A percentile compares a stretch with the other conserved stretches of the same genome.
These are phyloP conservation scores for Danionella dracula DNA, from an alignment of 2,797 vertebrate genomes.

Conservation along the genomic window DNA sequence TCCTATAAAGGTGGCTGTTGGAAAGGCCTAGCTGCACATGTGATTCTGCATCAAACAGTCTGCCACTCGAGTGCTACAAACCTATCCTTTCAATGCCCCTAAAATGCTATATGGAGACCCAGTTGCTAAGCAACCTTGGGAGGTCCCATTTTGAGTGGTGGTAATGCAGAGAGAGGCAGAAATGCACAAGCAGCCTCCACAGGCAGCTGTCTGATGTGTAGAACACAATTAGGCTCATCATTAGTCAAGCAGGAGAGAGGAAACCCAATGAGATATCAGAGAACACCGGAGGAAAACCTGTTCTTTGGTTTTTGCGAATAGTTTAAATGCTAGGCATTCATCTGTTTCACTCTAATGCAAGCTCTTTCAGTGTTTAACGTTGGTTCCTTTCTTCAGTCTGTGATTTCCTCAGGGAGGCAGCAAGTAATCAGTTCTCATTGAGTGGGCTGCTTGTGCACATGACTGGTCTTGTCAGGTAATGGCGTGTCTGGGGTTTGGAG, in stretches of 20 bases:
- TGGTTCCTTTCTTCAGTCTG: neutral
- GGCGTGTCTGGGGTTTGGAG: neutral
- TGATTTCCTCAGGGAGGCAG: neutral
- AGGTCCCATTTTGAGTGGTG: slow-evolving; percentile 37
- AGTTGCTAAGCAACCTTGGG: slow-evolving; percentile 52
- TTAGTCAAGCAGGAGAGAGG: slow-evolving; percentile 16
- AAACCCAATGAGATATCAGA: neutral
- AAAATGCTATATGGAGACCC: slow-evolving; percentile 26
- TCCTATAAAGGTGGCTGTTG: neutral
- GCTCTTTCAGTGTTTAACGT: neutral
- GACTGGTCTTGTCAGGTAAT: slow-evolving; percentile 1
- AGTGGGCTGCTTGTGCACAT: neutral
- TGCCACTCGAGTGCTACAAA: slow-evolving; percentile 25
- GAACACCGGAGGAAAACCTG: neutral
- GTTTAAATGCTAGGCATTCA: neutral
- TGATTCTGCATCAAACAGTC: slow-evolving; percentile 20
- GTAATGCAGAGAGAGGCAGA: slow-evolving; percentile 32
- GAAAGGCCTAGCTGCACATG: neutral
- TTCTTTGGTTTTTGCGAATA: neutral
- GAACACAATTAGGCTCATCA: slow-evolving; percentile 32
- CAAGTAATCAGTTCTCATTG: neutral
- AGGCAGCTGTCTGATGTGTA: slow-evolving; percentile 10
- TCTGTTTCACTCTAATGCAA: neutral
- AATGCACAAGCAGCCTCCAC: slow-evolving; percentile 19
- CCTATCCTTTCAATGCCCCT: slow-evolving; percentile 36